A percentile compares a stretch with the other conserved stretches of the same genome.
Evolutionary conservation across 2,888 invertebrate species (phyloP).

Genomic region (Aporophyla lueneburgensis): DNA sequence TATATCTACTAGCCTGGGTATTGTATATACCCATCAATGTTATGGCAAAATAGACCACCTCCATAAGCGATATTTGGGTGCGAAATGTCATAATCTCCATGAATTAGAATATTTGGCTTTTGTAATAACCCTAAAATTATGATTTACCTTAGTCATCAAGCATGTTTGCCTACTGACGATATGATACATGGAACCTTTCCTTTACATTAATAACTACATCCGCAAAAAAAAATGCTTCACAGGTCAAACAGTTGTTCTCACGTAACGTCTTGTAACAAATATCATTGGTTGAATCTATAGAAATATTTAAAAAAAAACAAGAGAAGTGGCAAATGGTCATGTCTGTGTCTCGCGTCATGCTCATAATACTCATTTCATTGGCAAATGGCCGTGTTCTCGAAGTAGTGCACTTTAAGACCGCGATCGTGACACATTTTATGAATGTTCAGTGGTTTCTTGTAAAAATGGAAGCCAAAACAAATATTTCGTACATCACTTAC

Average conservation of each 20-base stretch:
- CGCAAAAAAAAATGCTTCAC: not conserved
- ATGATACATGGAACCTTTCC: not conserved
- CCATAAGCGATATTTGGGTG: slow-evolving; percentile 22
- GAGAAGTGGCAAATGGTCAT: too few relatives aligned
- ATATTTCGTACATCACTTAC: too few relatives aligned
- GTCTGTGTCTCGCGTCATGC: too few relatives aligned
- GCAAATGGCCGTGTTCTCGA: too few relatives aligned
- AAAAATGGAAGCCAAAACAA: too few relatives aligned
- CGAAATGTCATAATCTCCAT: slow-evolving; percentile 24
- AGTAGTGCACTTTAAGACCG: too few relatives aligned
- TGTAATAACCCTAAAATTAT: not conserved
- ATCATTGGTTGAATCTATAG: not conserved
- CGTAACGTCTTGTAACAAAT: not conserved
- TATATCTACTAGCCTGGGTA: not conserved
- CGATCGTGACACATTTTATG: too few relatives aligned
- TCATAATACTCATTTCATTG: too few relatives aligned
- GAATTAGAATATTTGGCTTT: slow-evolving; percentile 4
- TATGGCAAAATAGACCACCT: slow-evolving; percentile 25
- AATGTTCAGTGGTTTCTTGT: too few relatives aligned
- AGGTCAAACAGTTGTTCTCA: not conserved
- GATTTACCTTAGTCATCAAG: not conserved
- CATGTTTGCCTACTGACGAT: not conserved
- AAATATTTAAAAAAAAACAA: too few relatives aligned
- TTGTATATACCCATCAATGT: slow-evolving; percentile 24
- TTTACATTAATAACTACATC: not conserved